Evolutionary conservation across 2,888 invertebrate genomes (phyloP).

Genomic region (Machimus rusticus): DNA sequence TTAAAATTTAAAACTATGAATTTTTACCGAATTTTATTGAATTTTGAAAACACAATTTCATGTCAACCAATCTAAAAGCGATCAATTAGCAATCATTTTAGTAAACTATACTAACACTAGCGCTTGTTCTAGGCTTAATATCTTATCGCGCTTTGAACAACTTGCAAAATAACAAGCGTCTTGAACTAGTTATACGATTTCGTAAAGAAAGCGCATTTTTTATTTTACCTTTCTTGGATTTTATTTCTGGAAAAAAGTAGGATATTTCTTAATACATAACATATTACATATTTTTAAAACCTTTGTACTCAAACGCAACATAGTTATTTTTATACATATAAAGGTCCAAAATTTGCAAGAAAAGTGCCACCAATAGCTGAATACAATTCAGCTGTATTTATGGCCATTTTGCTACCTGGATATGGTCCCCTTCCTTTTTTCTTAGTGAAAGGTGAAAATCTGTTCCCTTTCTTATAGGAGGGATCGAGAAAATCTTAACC

Average conservation of each 20-base stretch:
- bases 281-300: neutral
- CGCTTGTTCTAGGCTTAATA: neutral
- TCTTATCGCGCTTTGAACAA: neutral
- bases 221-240: conserved; percentile 49
- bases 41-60: neutral
- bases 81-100: neutral
- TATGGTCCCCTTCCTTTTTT: too few species aligned
- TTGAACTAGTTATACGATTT: neutral
- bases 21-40: neutral
- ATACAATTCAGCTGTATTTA: too few species aligned
- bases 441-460: neutral
- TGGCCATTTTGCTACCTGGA: neutral
- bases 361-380: too few species aligned
- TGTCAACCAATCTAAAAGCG: neutral
- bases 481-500: neutral
- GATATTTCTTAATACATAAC: neutral
- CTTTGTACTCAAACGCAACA: neutral
- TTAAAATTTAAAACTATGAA: neutral
- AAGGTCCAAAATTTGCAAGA: neutral
- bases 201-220: neutral
- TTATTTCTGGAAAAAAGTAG: conserved; percentile 47
- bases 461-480: neutral
- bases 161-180: neutral
- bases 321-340: neutral
- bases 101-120: neutral